Evolutionary conservation across 2,888 invertebrate genomes (phyloP), one percentile per base, ranked within the genome.

Genomic region (Phaonia tiefii): DNA sequence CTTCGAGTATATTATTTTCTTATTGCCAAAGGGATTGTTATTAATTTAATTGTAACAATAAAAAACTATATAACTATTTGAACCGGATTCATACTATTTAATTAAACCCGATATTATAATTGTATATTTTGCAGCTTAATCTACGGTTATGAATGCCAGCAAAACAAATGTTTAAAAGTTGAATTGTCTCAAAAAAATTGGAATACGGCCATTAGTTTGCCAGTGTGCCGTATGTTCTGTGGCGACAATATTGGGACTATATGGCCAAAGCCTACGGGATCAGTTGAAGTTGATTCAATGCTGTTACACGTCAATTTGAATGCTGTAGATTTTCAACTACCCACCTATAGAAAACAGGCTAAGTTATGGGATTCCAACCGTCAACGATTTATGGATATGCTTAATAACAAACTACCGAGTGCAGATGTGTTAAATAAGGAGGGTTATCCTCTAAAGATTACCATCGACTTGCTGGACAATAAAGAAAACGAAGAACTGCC

Each of bases 201-300:
- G 26, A 83, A 86, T 8, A 88, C 85, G 51, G 89, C 91, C 2
- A 88, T 91, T 1, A 90, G 91, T 79, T 84, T 92, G 22, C 90
- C 90, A 49, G 91, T 92, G 1, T 92, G 92, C 83, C 89, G 92
- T 74, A 85, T 92, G 51, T 91, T 92, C 83, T 92, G 92, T 81
- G 91, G 91, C n/a, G 87, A 87, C 15, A 88, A 88, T 13, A 80
- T 92, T 87, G 93, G 93, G 87, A 84, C 92, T 75, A 66, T 91
- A 4, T 91, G 91, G 91, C 91, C 91, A 13, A 89, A 89, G 58
- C 92, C 93, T 8, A 92, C 91, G 0, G 92, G 92, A 0, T 85
- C 87, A 22, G 85, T 91, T 13, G 88, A 90, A 13, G 66, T 92
- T 44, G 91, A 91, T n/a, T 89, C 89, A 37, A 85, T 86, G 17